phyloP scores from a whole-genome alignment of 2,797 vertebrate genomes.

The Bradypodion pumilum region DNA sequence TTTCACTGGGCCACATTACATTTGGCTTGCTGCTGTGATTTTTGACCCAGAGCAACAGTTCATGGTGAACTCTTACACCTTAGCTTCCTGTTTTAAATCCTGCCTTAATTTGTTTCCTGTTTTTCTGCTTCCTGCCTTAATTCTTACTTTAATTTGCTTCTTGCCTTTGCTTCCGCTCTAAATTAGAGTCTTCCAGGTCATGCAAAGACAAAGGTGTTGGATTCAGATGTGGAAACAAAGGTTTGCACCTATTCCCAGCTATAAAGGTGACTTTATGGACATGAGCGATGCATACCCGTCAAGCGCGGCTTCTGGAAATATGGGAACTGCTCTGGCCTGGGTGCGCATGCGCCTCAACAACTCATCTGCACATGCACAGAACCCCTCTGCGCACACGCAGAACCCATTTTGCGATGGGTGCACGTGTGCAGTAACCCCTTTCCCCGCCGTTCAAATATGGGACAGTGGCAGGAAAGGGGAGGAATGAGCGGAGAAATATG shows the following conservation, averaged over 20 bases:
- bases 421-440: no score
- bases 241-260: neutral
- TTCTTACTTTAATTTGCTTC: neutral
- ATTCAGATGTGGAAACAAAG: neutral
- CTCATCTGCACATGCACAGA: no score
- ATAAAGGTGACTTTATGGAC: neutral
- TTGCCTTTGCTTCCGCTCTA: neutral
- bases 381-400: no score
- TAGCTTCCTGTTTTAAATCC: neutral
- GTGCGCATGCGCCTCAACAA: no score
- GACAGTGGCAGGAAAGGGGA: no score
- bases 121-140: neutral
- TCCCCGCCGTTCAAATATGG: no score
- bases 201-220: neutral
- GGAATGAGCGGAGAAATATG: no score
- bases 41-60: neutral
- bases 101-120: neutral
- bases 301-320: no score
- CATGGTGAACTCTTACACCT: neutral
- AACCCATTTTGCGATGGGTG: no score
- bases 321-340: no score
- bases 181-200: neutral
- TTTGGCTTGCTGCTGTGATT: neutral
- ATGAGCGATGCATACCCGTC: no score
- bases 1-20: neutral